phyloP scores from a whole-genome alignment of 2,888 invertebrate species.

The Gymnosoma rotundatum region DNA sequence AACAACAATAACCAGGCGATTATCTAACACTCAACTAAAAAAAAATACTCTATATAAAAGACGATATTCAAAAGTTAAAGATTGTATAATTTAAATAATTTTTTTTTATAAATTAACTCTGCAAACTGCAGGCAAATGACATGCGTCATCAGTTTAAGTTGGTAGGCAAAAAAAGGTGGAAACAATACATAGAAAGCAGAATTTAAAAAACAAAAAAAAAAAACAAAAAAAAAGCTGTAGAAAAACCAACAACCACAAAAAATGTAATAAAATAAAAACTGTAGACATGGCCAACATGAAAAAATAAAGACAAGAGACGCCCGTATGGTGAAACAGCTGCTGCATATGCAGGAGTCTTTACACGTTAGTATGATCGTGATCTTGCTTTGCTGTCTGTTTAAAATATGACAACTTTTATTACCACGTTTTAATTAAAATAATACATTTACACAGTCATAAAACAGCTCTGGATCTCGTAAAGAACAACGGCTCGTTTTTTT shows the following conservation, averaged over 20 bases:
- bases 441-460: conserved; percentile 23
- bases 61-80: background rate
- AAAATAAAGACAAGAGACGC: conserved; percentile 19
- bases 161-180: conserved; percentile 12
- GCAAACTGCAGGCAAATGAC: conserved; percentile 21
- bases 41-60: background rate
- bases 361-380: conserved; percentile 14
- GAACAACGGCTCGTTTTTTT: too few relatives aligned
- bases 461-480: too few relatives aligned
- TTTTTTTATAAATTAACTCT: background rate
- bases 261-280: background rate
- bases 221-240: too few relatives aligned
- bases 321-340: conserved; percentile 55
- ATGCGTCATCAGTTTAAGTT: conserved; percentile 60
- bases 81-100: conserved; percentile 9
- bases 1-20: background rate
- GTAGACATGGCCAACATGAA: conserved; percentile 8
- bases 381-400: conserved; percentile 4
- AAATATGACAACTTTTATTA: conserved; percentile 18
- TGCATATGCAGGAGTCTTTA: conserved; percentile 15
- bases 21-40: too few relatives aligned
- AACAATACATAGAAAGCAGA: conserved; percentile 1
- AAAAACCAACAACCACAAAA: too few relatives aligned
- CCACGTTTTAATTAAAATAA: background rate
- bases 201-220: background rate